Base-by-base conservation (phyloP, 2,888 invertebrate species). In the Entomobrya multifasciata region DNA sequence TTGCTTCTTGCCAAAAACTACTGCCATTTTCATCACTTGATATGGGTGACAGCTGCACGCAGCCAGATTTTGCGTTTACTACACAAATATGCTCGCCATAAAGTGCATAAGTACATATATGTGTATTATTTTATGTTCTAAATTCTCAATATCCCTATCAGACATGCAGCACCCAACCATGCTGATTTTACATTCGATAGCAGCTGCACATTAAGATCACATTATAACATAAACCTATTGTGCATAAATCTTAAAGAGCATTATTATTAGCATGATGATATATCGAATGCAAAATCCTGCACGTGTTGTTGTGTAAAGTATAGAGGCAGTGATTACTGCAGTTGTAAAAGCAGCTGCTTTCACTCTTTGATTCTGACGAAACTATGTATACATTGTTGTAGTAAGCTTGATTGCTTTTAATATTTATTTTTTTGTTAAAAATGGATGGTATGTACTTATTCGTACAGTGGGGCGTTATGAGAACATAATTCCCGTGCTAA, bases 131-230 rank as follows among this genome's bases (percentile, higher is more conserved):
- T 27, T n/a, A 30, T 27, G 22, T 8, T 11, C 5, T 30, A 22
- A 25, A 17, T 13, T 5, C 65, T 22, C n/a, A n/a, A n/a, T n/a
- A n/a, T n/a, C n/a, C n/a, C n/a, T n/a, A n/a, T n/a, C n/a, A n/a
- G n/a, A n/a, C n/a, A n/a, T n/a, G n/a, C n/a, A 17, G 22, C 20
- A 15, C 41, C n/a, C 5, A 3, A 36, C 27, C 25, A 15, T 10
- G 17, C 49, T 5, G 20, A 17, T 36, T 6, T 36, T 25, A 25
- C 57, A 77, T 86, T 62, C 72, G 81, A 78, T 84, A 36, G 36
- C 36, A 36, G 36, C 36, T 47, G 77, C 82, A 79, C 90, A 90
- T 90, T 88, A 90, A 89, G 90, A 89, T 88, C 89, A 87, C 90
- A 89, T 88, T 85, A 85, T 60, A 70, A 78, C 47, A 44, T 44